phyloP scores from a whole-genome alignment of 92 coral and sea anemone species.

The Isaurus tuberculatus region DNA sequence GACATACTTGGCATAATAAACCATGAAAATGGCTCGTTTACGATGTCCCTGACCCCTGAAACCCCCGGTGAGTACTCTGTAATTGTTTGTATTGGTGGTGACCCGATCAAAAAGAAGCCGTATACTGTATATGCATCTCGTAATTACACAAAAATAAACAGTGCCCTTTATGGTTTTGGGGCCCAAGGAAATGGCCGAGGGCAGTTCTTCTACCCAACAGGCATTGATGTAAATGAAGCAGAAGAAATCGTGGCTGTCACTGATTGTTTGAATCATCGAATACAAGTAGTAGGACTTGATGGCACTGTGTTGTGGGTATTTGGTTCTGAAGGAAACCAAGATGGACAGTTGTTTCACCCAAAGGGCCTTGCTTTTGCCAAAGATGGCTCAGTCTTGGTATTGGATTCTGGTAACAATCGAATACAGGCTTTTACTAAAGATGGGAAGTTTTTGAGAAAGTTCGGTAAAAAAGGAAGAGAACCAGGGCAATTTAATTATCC shows the following conservation, averaged over 20 bases:
- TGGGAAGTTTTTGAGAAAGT: conserved; percentile 42
- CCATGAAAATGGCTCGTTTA: conserved; percentile 41
- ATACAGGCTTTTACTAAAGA: conserved; percentile 48
- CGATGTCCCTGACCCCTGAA: conserved; percentile 34
- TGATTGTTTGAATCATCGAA: conserved; percentile 47
- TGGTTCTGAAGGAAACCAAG: conserved; percentile 44
- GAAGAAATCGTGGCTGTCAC: conserved; percentile 47
- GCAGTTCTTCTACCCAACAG: conserved; percentile 50
- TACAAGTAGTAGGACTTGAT: conserved; percentile 44
- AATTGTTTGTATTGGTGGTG: conserved; percentile 32
- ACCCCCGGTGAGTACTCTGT: conserved; percentile 47
- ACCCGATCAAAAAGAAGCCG: conserved; percentile 28
- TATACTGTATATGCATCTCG: conserved; percentile 43
- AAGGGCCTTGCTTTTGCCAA: conserved; percentile 45
- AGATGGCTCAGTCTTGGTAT: conserved; percentile 57
- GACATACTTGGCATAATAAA: background rate
- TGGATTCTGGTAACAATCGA: conserved; percentile 52
- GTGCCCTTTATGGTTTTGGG: conserved; percentile 55
- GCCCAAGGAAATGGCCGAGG: conserved; percentile 43
- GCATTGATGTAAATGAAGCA: conserved; percentile 41
- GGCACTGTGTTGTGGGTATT: conserved; percentile 46
- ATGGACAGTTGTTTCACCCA: conserved; percentile 40
- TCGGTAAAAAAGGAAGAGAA: conserved; percentile 56
- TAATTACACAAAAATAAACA: conserved; percentile 44
- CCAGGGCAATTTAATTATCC: conserved; percentile 46